Evolutionary conservation across 2,797 vertebrate species (phyloP).

Genomic region (Danio choprae): DNA sequence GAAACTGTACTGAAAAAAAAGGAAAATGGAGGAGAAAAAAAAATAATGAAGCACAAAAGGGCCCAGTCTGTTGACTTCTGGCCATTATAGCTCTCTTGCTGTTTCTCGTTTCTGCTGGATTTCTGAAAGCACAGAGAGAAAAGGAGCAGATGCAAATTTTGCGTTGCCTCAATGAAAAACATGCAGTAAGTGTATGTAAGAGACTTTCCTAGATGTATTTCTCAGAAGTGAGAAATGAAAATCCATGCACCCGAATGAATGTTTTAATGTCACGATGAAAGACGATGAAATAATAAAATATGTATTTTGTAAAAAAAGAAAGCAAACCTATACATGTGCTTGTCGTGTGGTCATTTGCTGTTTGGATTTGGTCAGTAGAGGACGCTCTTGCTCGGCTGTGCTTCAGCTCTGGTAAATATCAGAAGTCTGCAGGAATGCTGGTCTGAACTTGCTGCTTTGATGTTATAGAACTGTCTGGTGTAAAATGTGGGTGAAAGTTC

Average conservation of each 20-base stretch:
- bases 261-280: slow-evolving; percentile 67
- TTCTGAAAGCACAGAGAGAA: slow-evolving; percentile 22
- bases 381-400: background rate
- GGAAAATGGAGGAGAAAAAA: slow-evolving; percentile 23
- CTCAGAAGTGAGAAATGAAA: slow-evolving; percentile 41
- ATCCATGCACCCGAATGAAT: slow-evolving; percentile 44
- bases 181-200: slow-evolving; percentile 40
- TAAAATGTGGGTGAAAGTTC: slow-evolving; percentile 29
- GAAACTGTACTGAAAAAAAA: slow-evolving; percentile 26
- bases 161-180: slow-evolving; percentile 21
- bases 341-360: background rate
- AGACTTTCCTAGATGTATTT: slow-evolving; percentile 47
- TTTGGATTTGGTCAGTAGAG: slow-evolving; percentile 13
- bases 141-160: background rate
- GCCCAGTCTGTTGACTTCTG: slow-evolving; percentile 33
- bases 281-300: slow-evolving; percentile 78
- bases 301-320: slow-evolving; percentile 70
- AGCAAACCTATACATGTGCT: slow-evolving; percentile 9
- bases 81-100: background rate
- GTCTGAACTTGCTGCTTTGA: slow-evolving; percentile 13
- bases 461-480: background rate
- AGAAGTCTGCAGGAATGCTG: background rate
- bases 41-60: slow-evolving; percentile 13
- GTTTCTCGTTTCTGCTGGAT: slow-evolving; percentile 28
- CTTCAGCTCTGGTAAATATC: background rate